Evolutionary conservation across 2,113 vertebrate species (phyloP), one percentile per base, ranked within the genome.

Genomic region (Ancistrus triradiatus): DNA sequence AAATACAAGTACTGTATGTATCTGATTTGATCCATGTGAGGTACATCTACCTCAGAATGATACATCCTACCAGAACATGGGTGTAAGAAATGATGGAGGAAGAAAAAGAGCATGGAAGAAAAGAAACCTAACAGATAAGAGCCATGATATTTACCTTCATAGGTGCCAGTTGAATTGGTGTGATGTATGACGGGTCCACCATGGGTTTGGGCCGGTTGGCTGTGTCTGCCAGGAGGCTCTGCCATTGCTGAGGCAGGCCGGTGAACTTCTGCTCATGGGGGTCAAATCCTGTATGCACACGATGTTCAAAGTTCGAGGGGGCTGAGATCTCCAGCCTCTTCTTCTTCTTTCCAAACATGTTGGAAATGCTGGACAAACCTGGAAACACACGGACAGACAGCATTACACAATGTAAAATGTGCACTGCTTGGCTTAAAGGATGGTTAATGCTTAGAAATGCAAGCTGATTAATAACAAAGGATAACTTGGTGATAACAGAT

Each of bases 331-430:
- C 95, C 75, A 99, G 87, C 72, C 92, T 86, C 87, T 98, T 99
- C 90, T 99, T 99, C 88, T 98, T 98, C 84, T 98, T 98, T 35
- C 96, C 96, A 37, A 99, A 98, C 96, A 98, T 98, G 90, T 86
- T 96, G 92, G 85, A 90, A 84, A 92, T 85, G 79, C 86, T 93
- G 88, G 86, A 79, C 72, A 86, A 82, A 86, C 84, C 88, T 91
- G 80, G 28, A 24, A 65, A 46, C 40, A 35, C 58, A 69, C n/a
- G 17, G 31, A 59, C n/a, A 19, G 37, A n/a, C n/a, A n/a, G n/a
- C n/a, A n/a, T n/a, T n/a, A n/a, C n/a, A n/a, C n/a, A n/a, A n/a
- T n/a, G n/a, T n/a, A n/a, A n/a, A 31, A 33, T 1, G 6, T 28
- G 1, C 17, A 13, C 13, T 8, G 18, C 33, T 3, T 13, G 18